Evolutionary conservation across 37 sponge, comb jelly and placozoan genomes (phyloP), one percentile per base, ranked within the genome.

Genomic region (Geodia barretti): DNA sequence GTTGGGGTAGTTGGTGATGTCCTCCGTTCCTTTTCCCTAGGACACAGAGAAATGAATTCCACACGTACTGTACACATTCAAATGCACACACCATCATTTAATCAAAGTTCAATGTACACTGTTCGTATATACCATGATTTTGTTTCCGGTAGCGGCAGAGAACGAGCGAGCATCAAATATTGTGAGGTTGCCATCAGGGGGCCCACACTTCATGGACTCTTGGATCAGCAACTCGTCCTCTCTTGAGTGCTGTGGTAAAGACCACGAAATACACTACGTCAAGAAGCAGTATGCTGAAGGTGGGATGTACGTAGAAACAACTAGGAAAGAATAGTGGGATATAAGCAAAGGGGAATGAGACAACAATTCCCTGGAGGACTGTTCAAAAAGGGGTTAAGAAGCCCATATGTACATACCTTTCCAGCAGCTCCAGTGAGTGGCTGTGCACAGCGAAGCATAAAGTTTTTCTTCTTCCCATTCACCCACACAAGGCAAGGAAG

Each of bases 1-100:
- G 39, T 73, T 74, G 5, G 73, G 69, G 77, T 98, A 98, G 54
- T 85, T 82, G 29, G 83, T 54, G 0, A 90, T 72, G 73, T 90
- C 80, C 66, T 98, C 99, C 24, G 97, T 98, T 1, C 99, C 99
- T 61, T 95, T 95, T 0, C 99, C 99, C 90, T 95, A 31, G 54
- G 23, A 47, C 11, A 47, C 54, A 47, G 17, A 7, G 9, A 37
- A 36, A 70, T 35, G 60, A 21, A 11, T 19, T 59, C 66, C 60
- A 70, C 39, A 24, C 71, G 71, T 5, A 30, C 8, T 8, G 19
- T 58, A 65, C n/a, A 14, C 9, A 41, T 8, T 19, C 40, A 72
- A 35, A 20, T 19, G 17, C 40, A 5, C 39, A 21, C 8, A 21
- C 28, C 14, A 29, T 63, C 43, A 32, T 36, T 40, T 26, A 74